A percentile compares a stretch with the other conserved stretches of the same genome.
Conservation (phyloP, 2,888 invertebrate species). For the Hypsopygia costalis region DNA sequence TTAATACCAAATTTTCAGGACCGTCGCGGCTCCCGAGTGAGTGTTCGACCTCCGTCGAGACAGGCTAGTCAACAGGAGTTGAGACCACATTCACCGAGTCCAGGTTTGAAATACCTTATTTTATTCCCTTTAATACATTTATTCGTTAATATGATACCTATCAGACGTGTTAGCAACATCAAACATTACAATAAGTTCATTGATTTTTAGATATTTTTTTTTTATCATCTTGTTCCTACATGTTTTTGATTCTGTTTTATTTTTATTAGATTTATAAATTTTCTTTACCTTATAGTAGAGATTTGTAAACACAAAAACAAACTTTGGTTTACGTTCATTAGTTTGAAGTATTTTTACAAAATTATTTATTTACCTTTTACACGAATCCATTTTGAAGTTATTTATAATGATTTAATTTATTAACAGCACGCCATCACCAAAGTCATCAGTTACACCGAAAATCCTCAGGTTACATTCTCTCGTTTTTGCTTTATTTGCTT, state of each 20-base stretch:
- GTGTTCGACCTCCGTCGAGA: constrained; percentile 89
- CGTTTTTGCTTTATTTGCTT: constrained; percentile 42
- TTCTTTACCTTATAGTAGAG: no score
- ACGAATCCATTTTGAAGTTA: constrained; percentile 31
- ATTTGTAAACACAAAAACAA: no score
- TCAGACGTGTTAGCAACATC: no score
- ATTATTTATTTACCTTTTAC: no score
- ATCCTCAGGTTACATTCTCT: constrained; percentile 68
- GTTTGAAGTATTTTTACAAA: no score
- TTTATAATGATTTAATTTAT: constrained; percentile 70
- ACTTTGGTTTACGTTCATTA: no score
- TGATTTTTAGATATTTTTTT: not conserved
- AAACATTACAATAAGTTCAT: no score
- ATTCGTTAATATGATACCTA: not conserved
- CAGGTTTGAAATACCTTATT: constrained; percentile 71
- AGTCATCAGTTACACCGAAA: constrained; percentile 79
- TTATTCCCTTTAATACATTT: no score
- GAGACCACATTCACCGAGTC: constrained; percentile 88
- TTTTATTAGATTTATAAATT: no score
- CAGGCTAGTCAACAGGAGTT: constrained; percentile 93
- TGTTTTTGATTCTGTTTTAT: no score
- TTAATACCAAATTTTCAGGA: no score
- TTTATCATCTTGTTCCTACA: no score
- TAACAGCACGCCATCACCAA: constrained; percentile 77
- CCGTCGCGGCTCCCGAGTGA: constrained; percentile 89